Base-by-base conservation (phyloP, 2,113 vertebrate species). In the Podocnemis expansa region DNA sequence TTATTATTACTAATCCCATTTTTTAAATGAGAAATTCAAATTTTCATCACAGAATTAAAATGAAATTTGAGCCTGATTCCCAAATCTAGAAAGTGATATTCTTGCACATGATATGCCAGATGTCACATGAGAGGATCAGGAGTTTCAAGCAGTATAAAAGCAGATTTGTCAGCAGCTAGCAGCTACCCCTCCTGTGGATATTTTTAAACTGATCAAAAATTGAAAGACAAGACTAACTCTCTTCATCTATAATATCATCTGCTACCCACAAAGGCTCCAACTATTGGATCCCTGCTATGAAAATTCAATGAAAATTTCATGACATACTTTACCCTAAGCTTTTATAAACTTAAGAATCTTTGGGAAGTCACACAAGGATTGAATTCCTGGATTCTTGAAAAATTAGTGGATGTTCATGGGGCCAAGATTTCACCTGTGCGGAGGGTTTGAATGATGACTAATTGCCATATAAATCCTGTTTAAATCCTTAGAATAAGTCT, bases 1-100 rank as follows among this genome's bases (percentile, higher is more conserved):
- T 93, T 83, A 49, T 43, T 83, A 73, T 84, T 43, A 73, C 29
- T 80, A 78, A 75, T 80, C 83, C 45, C 80, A 4, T 52, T 91
- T 92, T 25, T 91, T 91, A 34, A 91, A 84, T 45, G 79, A 83
- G 31, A 85, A 90, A 80, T 78, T 60, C 31, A 87, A 93, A 89
- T 85, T 82, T n/a, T 88, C 54, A 58, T 49, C 60, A 70, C 12
- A 34, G 78, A 43, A 12, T 83, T 79, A 89, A 90, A 89, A 51
- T 80, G 31, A 81, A 90, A 91, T 5, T n/a, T 63, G 3, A 21
- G 67, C 45, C 93, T 87, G 52, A 78, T 63, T 45, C 60, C 56
- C 55, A 81, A 8, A 29, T 83, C 52, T 27, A 82, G 58, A 87
- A 95, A 51, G 47, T 51, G 19, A 11, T 82, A 16, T 19, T 82